These are phyloP conservation scores for Drosophila cognata DNA, from an alignment of 2,888 invertebrate species.

Conservation along the genomic window DNA sequence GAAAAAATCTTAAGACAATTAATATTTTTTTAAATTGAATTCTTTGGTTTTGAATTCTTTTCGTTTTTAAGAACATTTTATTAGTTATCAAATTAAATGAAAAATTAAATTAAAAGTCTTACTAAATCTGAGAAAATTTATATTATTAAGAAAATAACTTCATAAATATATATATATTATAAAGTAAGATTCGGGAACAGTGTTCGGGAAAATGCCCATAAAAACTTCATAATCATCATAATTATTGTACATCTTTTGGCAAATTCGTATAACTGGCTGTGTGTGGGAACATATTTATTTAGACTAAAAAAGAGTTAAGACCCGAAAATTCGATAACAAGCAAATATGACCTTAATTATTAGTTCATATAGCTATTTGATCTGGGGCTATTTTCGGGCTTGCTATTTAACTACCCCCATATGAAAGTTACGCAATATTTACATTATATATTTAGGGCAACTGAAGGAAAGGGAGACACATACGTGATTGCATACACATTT, in stretches of 20 bases:
- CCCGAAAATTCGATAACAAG: conserved; percentile 14
- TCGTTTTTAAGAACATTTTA: too few relatives aligned
- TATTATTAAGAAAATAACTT: neutral
- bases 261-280: neutral
- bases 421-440: conserved; percentile 9
- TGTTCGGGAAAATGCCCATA: neutral
- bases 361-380: neutral
- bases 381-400: neutral
- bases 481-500: neutral
- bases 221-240: neutral
- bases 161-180: too few relatives aligned
- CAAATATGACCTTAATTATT: conserved; percentile 18
- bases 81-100: too few relatives aligned
- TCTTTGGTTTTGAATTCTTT: neutral
- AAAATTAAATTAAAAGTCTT: too few relatives aligned
- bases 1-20: neutral
- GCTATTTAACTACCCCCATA: conserved; percentile 3
- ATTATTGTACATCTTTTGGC: neutral
- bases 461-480: neutral
- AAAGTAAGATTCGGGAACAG: neutral
- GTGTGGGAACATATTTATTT: neutral
- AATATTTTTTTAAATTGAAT: neutral
- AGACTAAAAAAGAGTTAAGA: neutral
- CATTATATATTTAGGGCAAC: neutral
- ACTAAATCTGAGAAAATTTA: neutral